A percentile compares a stretch with the other conserved stretches of the same genome.
Conservation (phyloP, 2,888 invertebrate genomes). For the Hypomecis punctinalis region DNA sequence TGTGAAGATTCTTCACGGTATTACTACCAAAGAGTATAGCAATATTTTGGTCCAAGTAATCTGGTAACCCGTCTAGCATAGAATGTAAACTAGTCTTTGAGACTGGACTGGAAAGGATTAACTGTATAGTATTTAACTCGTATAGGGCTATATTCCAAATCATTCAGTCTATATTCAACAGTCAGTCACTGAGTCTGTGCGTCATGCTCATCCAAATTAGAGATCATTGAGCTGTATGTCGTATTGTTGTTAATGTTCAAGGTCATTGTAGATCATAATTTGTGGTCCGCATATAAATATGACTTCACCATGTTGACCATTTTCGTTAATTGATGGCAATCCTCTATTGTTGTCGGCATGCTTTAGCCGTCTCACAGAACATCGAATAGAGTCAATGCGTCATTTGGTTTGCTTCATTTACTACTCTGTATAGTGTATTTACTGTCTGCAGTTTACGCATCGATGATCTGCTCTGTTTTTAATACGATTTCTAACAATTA, state of each 20-base stretch:
- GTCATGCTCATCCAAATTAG: slow-evolving; percentile 54
- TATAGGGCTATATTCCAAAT: background rate
- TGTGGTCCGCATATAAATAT: slow-evolving; percentile 55
- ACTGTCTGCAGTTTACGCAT: slow-evolving; percentile 7
- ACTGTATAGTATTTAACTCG: too few species aligned
- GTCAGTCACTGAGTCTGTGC: slow-evolving; percentile 39
- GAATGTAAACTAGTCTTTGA: too few species aligned
- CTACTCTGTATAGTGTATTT: background rate
- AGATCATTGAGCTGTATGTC: slow-evolving; percentile 53
- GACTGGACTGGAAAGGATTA: too few species aligned
- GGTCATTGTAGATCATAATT: slow-evolving; percentile 47
- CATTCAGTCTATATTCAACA: slow-evolving; percentile 1
- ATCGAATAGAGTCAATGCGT: slow-evolving; percentile 11
- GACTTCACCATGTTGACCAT: slow-evolving; percentile 56
- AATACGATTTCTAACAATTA: slow-evolving; percentile 10
- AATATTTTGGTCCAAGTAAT: too few species aligned
- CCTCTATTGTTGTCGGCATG: slow-evolving; percentile 23
- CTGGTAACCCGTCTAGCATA: too few species aligned
- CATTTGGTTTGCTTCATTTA: slow-evolving; percentile 12
- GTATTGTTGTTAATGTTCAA: slow-evolving; percentile 54
- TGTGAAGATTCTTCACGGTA: too few species aligned
- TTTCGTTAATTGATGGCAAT: slow-evolving; percentile 52
- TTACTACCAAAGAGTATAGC: too few species aligned
- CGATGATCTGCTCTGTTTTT: slow-evolving; percentile 10
- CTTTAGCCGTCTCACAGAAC: background rate